Conservation (phyloP, 2,888 invertebrate species). For the Epicampocera succincta region DNA sequence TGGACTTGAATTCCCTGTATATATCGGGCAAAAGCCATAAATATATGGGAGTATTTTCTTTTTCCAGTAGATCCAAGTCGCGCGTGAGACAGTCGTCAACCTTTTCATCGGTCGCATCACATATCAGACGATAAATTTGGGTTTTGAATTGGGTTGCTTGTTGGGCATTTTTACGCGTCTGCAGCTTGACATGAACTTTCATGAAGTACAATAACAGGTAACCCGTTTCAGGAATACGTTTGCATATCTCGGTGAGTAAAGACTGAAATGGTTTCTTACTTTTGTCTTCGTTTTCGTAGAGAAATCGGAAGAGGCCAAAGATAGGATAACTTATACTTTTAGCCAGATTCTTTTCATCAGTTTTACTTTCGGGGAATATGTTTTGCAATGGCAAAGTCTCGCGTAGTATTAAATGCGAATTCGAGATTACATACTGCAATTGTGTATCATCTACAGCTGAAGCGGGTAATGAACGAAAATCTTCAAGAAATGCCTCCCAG, state of each 20-base stretch:
- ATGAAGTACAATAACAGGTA: constrained; percentile 94
- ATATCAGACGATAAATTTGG: constrained; percentile 93
- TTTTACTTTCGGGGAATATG: constrained; percentile 83
- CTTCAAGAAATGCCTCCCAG: constrained; percentile 80
- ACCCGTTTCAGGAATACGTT: constrained; percentile 88
- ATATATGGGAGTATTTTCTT: constrained; percentile 93
- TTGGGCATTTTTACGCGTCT: constrained; percentile 83
- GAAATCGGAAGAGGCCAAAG: constrained; percentile 93
- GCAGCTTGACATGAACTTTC: constrained; percentile 87
- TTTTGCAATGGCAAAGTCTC: constrained; percentile 80
- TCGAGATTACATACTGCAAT: constrained; percentile 80
- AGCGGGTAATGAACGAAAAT: constrained; percentile 79
- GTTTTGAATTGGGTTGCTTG: constrained; percentile 88
- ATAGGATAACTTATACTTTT: constrained; percentile 92
- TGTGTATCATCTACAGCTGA: constrained; percentile 80
- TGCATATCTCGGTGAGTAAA: constrained; percentile 90
- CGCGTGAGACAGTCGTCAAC: constrained; percentile 81
- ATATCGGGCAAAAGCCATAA: constrained; percentile 96
- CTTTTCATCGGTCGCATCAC: constrained; percentile 87
- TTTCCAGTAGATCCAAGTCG: constrained; percentile 94
- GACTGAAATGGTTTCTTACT: constrained; percentile 89
- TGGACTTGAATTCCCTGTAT: constrained; percentile 93
- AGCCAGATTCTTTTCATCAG: constrained; percentile 84
- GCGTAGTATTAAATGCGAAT: constrained; percentile 79
- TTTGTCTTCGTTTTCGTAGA: constrained; percentile 88